These are phyloP conservation scores for Trissonchulus sp. DNA, from an alignment of 2,888 invertebrate genomes.

Conservation along the genomic window DNA sequence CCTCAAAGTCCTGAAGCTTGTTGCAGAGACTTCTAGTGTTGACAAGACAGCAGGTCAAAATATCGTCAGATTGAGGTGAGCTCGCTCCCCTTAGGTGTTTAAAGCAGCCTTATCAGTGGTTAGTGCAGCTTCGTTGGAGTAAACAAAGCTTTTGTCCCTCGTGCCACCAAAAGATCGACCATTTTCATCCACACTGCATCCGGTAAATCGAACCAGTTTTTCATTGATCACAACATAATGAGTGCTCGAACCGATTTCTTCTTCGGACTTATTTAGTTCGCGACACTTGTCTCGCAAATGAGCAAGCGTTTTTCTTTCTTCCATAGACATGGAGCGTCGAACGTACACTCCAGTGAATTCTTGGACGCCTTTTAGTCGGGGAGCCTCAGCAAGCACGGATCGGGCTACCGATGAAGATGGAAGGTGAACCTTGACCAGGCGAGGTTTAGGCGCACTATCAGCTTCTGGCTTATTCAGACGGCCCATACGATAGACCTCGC, in stretches of 20 bases:
- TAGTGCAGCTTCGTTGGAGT: too few relatives aligned
- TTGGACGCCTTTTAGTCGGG: background rate
- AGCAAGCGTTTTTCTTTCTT: slow-evolving; percentile 2
- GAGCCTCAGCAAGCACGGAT: background rate
- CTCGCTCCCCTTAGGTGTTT: too few relatives aligned
- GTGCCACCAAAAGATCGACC: too few relatives aligned
- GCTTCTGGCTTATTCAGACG: background rate
- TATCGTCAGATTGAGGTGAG: too few relatives aligned
- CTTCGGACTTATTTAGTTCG: background rate
- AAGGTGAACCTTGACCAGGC: slow-evolving; percentile 13
- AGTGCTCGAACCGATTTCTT: too few relatives aligned
- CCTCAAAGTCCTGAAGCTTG: background rate
- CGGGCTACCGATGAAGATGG: background rate
- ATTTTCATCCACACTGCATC: background rate
- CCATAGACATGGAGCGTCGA: background rate
- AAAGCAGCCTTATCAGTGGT: too few relatives aligned
- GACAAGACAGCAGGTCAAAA: too few relatives aligned
- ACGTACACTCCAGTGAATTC: background rate
- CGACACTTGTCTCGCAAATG: background rate
- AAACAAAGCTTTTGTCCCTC: too few relatives aligned
- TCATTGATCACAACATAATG: slow-evolving; percentile 3
- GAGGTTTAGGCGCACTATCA: slow-evolving; percentile 4
- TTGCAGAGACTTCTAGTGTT: slow-evolving; percentile 4
- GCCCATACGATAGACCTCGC: slow-evolving; percentile 4
- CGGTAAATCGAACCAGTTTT: slow-evolving; percentile 9